A percentile compares a stretch with the other conserved stretches of the same genome.
Evolutionary conservation across 2,113 vertebrate species (phyloP).

Genomic region (Sorex fumeus): DNA sequence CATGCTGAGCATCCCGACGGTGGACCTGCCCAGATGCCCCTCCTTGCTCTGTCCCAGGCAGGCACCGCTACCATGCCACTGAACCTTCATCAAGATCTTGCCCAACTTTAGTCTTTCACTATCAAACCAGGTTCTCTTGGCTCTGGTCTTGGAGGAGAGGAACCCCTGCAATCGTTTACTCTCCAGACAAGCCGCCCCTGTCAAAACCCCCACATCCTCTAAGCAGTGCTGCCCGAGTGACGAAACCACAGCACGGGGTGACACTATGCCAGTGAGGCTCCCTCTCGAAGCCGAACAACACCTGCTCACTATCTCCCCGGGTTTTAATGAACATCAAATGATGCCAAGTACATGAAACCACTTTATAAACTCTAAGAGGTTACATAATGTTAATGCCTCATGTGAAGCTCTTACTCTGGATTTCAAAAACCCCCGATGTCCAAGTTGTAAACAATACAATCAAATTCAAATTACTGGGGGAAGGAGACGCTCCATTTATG

Average conservation of each 20-base stretch:
- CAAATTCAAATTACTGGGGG: constrained; percentile 55
- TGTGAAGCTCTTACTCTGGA: constrained; percentile 40
- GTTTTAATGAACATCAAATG: constrained; percentile 12
- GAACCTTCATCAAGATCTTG: not conserved
- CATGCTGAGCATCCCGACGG: not conserved
- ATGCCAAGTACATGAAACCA: not conserved
- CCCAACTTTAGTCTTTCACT: constrained; percentile 1
- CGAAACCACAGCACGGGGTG: not conserved
- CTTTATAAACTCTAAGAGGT: constrained; percentile 46
- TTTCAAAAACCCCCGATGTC: constrained; percentile 44
- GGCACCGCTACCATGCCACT: not conserved
- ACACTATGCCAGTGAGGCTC: not conserved
- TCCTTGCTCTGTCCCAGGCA: not conserved
- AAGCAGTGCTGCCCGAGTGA: not conserved
- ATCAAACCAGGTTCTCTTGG: not conserved
- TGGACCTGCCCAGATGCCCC: not conserved
- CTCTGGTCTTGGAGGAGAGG: constrained; percentile 9
- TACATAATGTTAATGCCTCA: not conserved
- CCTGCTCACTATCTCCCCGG: constrained; percentile 1
- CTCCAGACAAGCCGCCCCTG: not conserved
- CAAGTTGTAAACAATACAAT: constrained; percentile 38
- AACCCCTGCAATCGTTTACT: not conserved
- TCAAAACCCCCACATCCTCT: not conserved
- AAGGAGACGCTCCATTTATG: not conserved
- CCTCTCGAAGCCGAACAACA: not conserved